Percentiles rank a stretch among this genome's conserved stretches.
phyloP scores from a whole-genome alignment of 2,113 vertebrate species.

The Oplegnathus fasciatus region DNA sequence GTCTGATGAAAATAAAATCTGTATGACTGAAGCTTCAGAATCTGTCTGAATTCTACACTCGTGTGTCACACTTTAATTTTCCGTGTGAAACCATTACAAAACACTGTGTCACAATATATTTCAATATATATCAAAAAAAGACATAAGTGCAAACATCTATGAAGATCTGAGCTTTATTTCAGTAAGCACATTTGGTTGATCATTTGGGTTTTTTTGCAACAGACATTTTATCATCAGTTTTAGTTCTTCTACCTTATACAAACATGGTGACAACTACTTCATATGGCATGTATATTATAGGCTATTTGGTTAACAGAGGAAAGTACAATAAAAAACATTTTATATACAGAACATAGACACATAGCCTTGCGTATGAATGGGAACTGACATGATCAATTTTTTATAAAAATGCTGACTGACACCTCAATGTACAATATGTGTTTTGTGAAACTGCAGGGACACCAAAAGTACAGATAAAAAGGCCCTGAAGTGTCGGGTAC shows the following conservation, averaged over 20 bases:
- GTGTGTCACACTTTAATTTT: neutral
- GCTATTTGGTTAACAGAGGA: constrained; percentile 78
- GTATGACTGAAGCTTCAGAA: neutral
- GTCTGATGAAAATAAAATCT: too few species aligned
- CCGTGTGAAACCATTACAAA: neutral
- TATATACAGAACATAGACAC: constrained; percentile 77
- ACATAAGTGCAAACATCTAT: constrained; percentile 16
- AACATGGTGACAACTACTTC: constrained; percentile 82
- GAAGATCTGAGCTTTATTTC: constrained; percentile 78
- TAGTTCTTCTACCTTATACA: constrained; percentile 77
- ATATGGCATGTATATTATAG: constrained; percentile 77
- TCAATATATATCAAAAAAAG: neutral
- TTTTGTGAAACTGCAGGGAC: constrained; percentile 44
- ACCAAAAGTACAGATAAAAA: constrained; percentile 14
- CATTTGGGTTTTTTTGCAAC: constrained; percentile 61
- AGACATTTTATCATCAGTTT: constrained; percentile 73
- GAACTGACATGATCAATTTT: constrained; percentile 40
- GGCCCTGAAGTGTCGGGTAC: constrained; percentile 49
- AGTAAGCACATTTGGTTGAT: constrained; percentile 71
- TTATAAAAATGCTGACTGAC: constrained; percentile 35
- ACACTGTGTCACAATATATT: neutral
- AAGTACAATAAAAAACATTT: constrained; percentile 70
- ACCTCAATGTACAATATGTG: constrained; percentile 25
- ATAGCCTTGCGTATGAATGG: constrained; percentile 62
- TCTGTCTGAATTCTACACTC: neutral